phyloP scores from a whole-genome alignment of 2,797 vertebrate species.

The Sciurus vulgaris region DNA sequence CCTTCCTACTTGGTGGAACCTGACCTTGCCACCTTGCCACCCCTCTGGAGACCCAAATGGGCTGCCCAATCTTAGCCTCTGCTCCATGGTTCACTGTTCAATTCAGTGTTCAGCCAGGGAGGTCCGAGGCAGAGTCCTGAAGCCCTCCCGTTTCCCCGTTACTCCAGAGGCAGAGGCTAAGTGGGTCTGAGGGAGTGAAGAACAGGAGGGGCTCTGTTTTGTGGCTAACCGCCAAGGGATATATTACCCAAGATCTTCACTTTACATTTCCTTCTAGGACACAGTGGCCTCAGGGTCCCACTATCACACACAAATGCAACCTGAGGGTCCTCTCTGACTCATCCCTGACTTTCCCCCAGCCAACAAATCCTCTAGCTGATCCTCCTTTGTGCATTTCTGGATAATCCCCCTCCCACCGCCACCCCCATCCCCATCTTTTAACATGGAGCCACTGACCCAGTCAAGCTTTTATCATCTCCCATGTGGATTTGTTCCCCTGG shows the following conservation, averaged over 20 bases:
- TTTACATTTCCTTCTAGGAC: neutral
- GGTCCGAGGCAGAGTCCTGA: neutral
- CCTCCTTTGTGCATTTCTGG: neutral
- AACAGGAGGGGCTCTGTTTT: neutral
- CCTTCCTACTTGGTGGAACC: neutral
- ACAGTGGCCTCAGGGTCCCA: neutral
- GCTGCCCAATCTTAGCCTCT: neutral
- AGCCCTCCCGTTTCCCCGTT: neutral
- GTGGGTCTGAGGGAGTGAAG: neutral
- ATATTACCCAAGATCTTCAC: neutral
- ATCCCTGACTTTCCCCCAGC: neutral
- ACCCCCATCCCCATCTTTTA: neutral
- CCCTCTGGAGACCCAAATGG: neutral
- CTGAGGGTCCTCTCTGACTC: neutral
- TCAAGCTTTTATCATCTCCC: neutral
- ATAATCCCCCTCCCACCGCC: neutral
- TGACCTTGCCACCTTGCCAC: neutral
- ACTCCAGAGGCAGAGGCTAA: neutral
- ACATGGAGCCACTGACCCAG: neutral
- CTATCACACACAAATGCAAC: neutral
- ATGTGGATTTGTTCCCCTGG: neutral
- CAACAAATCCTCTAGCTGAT: neutral
- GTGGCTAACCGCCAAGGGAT: neutral
- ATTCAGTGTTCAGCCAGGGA: neutral
- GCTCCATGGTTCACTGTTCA: neutral